Percentiles rank a stretch among this genome's conserved stretches.
Evolutionary conservation across 2,113 vertebrate genomes (phyloP).

Genomic region (Miniopterus natalensis): DNA sequence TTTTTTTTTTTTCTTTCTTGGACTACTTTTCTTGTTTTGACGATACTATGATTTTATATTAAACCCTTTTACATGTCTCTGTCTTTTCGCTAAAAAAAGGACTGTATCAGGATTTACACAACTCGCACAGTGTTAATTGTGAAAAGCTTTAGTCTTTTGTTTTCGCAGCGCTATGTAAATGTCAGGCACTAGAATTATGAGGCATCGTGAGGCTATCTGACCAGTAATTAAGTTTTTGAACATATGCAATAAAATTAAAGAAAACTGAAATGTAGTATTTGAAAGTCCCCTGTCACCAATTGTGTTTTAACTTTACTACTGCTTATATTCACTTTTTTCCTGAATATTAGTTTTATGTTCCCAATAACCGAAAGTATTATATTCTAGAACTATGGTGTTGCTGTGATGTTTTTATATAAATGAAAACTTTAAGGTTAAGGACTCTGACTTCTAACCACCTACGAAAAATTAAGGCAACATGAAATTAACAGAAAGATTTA

Average conservation of each 20-base stretch:
- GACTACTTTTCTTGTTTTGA: neutral
- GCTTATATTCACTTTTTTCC: neutral
- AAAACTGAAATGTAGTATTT: neutral
- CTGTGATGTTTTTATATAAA: neutral
- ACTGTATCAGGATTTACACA: neutral
- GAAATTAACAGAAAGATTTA: slow-evolving; percentile 18
- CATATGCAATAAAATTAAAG: neutral
- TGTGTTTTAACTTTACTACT: neutral
- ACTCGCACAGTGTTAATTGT: neutral
- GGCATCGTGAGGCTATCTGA: neutral
- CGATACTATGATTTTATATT: neutral
- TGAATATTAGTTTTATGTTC: neutral
- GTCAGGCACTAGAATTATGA: rapidly evolving
- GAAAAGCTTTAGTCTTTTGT: neutral
- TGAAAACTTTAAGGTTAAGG: neutral
- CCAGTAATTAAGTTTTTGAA: neutral
- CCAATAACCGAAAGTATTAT: neutral
- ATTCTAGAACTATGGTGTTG: neutral
- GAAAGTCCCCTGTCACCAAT: neutral
- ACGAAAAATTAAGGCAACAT: neutral
- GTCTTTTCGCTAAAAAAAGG: neutral
- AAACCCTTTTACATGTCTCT: neutral
- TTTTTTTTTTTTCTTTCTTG: no score
- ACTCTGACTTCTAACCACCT: neutral
- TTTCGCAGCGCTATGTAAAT: neutral